Evolutionary conservation across 2,888 invertebrate genomes (phyloP), one percentile per base, ranked within the genome.

Genomic region (Luperina nickerlii): DNA sequence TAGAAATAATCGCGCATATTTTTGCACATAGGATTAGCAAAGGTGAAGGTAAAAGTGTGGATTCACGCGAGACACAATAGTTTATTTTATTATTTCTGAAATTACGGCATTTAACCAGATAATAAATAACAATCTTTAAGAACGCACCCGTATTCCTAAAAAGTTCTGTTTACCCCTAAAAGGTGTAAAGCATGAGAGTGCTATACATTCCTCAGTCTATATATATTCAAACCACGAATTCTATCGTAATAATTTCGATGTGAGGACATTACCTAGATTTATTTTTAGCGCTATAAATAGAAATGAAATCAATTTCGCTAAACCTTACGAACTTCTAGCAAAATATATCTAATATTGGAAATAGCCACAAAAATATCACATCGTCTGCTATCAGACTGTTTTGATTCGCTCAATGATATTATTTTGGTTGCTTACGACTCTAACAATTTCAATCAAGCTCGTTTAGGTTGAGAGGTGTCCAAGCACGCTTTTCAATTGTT

Each of bases 381-480:
- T 6, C n/a, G 13, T 48, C 38, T 57, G 6, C 18, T 67, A 18
- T 18, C 18, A 13, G 20, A 15, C 0, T 42, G 42, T 57, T 45
- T 38, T 73, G 51, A 73, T 84, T 51, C 38, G n/a, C 0, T 0
- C 70, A 67, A 68, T 78, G 18, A 69, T 62, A 42, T 60, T 86
- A 74, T 86, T 83, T 86, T 69, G 45, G 78, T 72, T 63, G 65
- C 1, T 27, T 24, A n/a, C 24, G 45, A 7, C 51, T 63, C 48
- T n/a, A 80, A 76, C 70, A 18, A 80, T 69, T 76, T 54, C 67
- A 87, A 89, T 89, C 63, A 78, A 83, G 51, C 66, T 67, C 75
- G 60, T 74, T 83, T 70, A 60, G 3, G 18, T 70, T 74, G 60
- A 63, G n/a, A 76, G 15, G 48, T 48, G 68, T 18, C 24, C 67